These are phyloP conservation scores for Neuroscelio doddi DNA, from an alignment of 2,888 invertebrate species.

Conservation along the genomic window DNA sequence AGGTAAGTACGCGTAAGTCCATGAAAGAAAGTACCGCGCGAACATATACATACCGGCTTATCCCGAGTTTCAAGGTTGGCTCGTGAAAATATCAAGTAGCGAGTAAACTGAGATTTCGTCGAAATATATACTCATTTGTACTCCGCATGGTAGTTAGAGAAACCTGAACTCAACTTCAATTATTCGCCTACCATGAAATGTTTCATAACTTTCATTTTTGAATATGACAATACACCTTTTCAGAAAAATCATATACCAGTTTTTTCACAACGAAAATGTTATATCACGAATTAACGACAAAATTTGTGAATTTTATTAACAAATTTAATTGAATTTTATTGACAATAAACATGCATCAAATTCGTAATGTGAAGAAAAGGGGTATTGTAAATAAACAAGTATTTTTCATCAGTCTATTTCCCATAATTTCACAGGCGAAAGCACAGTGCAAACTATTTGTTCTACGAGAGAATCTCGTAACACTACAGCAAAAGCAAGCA, in stretches of 20 bases:
- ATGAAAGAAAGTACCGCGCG: constrained; percentile 48
- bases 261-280: too few species aligned
- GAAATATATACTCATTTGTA: constrained; percentile 1
- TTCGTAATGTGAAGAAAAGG: too few species aligned
- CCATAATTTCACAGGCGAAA: background rate
- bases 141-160: constrained; percentile 1
- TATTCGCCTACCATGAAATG: constrained; percentile 1
- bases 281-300: too few species aligned
- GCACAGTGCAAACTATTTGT: background rate
- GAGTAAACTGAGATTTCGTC: background rate
- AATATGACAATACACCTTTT: background rate
- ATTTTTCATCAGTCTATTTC: too few species aligned
- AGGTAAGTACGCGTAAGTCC: constrained; percentile 38
- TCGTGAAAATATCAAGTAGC: background rate
- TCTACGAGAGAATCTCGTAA: constrained; percentile 3
- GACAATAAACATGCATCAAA: too few species aligned
- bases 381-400: too few species aligned
- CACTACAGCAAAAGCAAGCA: constrained; percentile 24
- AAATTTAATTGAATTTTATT: too few species aligned
- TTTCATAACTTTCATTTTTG: constrained; percentile 11
- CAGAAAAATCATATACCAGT: background rate
- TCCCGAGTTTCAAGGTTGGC: constrained; percentile 45
- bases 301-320: too few species aligned
- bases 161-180: constrained; percentile 16
- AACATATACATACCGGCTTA: constrained; percentile 29